A percentile compares a stretch with the other conserved stretches of the same genome.
Evolutionary conservation across 2,113 vertebrate genomes (phyloP).

Genomic region (Neodontobutis hainanensis): DNA sequence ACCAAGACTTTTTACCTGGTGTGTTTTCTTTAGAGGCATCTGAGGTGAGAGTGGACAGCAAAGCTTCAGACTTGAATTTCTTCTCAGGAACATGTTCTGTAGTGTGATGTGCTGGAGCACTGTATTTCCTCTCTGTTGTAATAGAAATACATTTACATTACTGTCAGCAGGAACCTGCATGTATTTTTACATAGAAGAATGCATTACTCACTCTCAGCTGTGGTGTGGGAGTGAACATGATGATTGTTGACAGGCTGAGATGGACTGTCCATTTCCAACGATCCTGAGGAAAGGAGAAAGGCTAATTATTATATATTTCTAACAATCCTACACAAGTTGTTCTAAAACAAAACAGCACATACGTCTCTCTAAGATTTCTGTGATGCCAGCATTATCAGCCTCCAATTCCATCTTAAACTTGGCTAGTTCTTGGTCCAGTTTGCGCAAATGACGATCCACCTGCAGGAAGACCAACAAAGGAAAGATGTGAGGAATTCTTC

Average conservation of each 20-base stretch:
- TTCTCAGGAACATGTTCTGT: conserved; percentile 96
- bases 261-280: conserved; percentile 95
- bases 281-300: conserved; percentile 73
- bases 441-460: conserved; percentile 97
- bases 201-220: conserved; percentile 85
- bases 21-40: conserved; percentile 97
- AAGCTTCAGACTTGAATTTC: conserved; percentile 99
- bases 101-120: conserved; percentile 88
- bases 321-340: neutral
- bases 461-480: conserved; percentile 47
- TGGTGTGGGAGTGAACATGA: conserved; percentile 91
- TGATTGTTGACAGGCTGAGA: conserved; percentile 98
- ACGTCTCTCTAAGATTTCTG: conserved; percentile 97
- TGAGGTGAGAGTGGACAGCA: conserved; percentile 95
- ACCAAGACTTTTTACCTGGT: conserved; percentile 74
- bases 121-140: conserved; percentile 92
- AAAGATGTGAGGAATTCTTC: neutral
- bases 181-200: neutral
- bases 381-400: conserved; percentile 98
- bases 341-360: conserved; percentile 50
- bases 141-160: neutral
- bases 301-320: neutral
- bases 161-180: neutral
- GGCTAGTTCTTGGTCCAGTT: conserved; percentile 96
- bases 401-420: conserved; percentile 99